Conservation (phyloP, 2,888 invertebrate genomes). For the Petrolisthes cinctipes region DNA sequence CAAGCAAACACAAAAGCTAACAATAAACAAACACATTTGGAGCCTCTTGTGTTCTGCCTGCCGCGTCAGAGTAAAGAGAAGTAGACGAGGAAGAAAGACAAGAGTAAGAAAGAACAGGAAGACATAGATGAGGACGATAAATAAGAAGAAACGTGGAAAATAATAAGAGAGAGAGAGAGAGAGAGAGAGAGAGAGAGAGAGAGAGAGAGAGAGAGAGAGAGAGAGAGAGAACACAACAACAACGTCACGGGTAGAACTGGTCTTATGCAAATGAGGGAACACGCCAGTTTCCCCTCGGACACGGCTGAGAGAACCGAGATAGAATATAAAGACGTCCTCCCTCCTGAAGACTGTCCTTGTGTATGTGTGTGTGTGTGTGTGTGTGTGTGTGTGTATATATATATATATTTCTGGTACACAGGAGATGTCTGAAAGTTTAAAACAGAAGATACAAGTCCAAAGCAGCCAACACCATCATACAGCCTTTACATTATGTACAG, state of each 20-base stretch:
- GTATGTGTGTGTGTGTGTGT: background rate
- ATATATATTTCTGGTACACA: background rate
- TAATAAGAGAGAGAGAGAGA: conserved; percentile 2
- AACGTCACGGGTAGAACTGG: too few relatives aligned
- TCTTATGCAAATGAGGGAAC: too few relatives aligned
- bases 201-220: background rate
- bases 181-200: background rate
- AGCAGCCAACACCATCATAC: too few relatives aligned
- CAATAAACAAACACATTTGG: background rate
- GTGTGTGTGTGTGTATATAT: background rate
- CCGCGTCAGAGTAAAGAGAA: background rate
- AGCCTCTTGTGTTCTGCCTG: background rate
- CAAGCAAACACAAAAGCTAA: background rate
- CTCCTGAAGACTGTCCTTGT: background rate
- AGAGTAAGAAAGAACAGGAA: background rate
- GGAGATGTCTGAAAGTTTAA: too few relatives aligned
- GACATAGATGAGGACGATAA: background rate
- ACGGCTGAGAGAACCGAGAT: too few relatives aligned
- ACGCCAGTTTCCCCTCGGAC: too few relatives aligned
- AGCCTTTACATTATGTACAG: too few relatives aligned
- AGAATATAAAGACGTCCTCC: too few relatives aligned
- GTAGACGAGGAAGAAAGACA: background rate
- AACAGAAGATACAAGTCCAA: too few relatives aligned
- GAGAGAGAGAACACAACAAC: background rate
- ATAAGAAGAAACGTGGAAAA: background rate